phyloP scores from a whole-genome alignment of 30 jellyfish, hydroid and myxozoan genomes.

The Mastigias papua region DNA sequence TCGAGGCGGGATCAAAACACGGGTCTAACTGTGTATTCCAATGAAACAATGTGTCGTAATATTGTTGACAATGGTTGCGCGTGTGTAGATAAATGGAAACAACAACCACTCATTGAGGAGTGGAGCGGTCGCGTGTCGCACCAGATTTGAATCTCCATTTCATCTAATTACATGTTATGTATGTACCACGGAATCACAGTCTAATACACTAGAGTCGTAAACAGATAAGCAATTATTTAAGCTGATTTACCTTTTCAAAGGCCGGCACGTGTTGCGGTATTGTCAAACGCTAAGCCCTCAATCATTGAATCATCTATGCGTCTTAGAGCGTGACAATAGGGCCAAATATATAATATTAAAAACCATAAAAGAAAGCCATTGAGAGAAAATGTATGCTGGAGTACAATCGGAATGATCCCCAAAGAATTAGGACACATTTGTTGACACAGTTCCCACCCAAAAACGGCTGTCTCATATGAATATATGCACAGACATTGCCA shows the following conservation, averaged over 20 bases:
- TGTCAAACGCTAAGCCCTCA: conserved; percentile 10
- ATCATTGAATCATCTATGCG: neutral
- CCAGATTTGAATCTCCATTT: conserved; percentile 13
- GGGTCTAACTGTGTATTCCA: too few relatives aligned
- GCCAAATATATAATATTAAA: neutral
- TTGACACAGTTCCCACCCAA: neutral
- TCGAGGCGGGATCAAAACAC: too few relatives aligned
- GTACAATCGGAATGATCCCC: neutral
- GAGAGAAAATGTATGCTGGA: neutral
- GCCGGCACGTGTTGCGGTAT: conserved; percentile 53
- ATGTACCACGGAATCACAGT: conserved; percentile 10
- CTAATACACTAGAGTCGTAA: neutral
- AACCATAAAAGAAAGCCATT: neutral
- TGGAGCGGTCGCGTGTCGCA: conserved; percentile 38
- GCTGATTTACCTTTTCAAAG: neutral
- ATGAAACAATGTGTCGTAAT: neutral
- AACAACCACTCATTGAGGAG: conserved; percentile 5
- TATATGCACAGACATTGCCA: neutral
- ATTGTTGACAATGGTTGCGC: conserved; percentile 9
- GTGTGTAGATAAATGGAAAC: neutral
- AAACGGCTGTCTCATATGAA: neutral
- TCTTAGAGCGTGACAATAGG: neutral
- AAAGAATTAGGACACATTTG: neutral
- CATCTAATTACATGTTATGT: neutral
- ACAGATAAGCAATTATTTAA: conserved; percentile 4